These are phyloP conservation scores for Lithophane leautieri DNA, from an alignment of 2,888 invertebrate species.

Conservation along the genomic window DNA sequence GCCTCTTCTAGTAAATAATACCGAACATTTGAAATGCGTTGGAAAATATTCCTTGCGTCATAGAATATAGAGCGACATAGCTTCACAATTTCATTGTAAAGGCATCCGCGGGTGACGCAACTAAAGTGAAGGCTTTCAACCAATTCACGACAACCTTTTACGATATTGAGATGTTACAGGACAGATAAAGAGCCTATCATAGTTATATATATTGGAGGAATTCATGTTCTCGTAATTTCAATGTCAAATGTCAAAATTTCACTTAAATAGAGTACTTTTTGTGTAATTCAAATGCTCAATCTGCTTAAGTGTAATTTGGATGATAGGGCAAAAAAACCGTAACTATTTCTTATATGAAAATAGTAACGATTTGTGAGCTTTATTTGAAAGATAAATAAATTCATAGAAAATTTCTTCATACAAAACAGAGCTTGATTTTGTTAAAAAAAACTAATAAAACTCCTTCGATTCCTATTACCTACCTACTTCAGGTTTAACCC, in stretches of 20 bases:
- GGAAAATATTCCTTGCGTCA: conserved; percentile 37
- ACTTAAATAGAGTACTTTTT: conserved; percentile 36
- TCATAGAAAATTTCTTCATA: not conserved
- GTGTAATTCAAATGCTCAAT: not conserved
- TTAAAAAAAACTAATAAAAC: not conserved
- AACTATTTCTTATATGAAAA: not conserved
- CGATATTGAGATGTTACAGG: conserved; percentile 55
- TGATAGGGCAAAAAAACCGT: not conserved
- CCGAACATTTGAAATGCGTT: conserved; percentile 18
- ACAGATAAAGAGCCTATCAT: conserved; percentile 33
- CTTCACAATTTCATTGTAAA: conserved; percentile 30
- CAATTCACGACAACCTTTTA: conserved; percentile 56
- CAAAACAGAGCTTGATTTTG: no score
- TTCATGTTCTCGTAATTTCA: conserved; percentile 15
- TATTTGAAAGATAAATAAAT: not conserved
- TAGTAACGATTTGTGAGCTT: not conserved
- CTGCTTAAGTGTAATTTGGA: conserved; percentile 13
- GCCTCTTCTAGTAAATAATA: not conserved
- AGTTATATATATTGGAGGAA: conserved; percentile 28
- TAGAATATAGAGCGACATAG: conserved; percentile 32
- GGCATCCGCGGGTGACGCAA: conserved; percentile 12
- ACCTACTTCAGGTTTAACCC: not conserved
- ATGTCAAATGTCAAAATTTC: conserved; percentile 13
- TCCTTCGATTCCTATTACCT: no score
- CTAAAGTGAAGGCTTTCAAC: conserved; percentile 41